Percentiles rank a stretch among this genome's conserved stretches.
Evolutionary conservation across 2,797 vertebrate genomes (phyloP).

Genomic region (Enteromius paludinosus): DNA sequence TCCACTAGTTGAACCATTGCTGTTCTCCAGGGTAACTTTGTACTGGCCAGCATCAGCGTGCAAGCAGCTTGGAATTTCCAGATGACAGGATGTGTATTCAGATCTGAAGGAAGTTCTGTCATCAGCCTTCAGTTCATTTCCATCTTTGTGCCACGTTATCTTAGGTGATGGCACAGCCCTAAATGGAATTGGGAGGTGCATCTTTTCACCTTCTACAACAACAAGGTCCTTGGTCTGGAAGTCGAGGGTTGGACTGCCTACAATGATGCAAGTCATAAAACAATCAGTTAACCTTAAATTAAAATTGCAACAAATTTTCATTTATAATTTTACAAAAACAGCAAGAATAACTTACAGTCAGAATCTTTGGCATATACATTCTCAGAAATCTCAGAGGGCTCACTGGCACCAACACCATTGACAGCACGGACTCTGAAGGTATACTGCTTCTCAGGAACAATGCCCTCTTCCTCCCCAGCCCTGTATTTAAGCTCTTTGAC

Average conservation of each 20-base stretch:
- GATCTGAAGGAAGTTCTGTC: slow-evolving; percentile 88
- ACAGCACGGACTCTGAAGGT: slow-evolving; percentile 93
- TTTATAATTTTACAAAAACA: not conserved
- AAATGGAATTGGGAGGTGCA: slow-evolving; percentile 91
- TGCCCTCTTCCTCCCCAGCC: slow-evolving; percentile 84
- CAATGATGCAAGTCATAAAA: slow-evolving; percentile 29
- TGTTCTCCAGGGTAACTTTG: slow-evolving; percentile 94
- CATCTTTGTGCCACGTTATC: slow-evolving; percentile 95
- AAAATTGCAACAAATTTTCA: slow-evolving; percentile 7
- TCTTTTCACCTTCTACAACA: slow-evolving; percentile 93
- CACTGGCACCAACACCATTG: slow-evolving; percentile 90
- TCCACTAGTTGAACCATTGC: slow-evolving; percentile 88
- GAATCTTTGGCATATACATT: slow-evolving; percentile 94
- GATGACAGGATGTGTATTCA: slow-evolving; percentile 86
- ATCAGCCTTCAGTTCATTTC: slow-evolving; percentile 90
- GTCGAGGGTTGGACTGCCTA: slow-evolving; percentile 92
- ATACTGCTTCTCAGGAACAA: slow-evolving; percentile 94
- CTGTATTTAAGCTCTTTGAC: slow-evolving; percentile 94
- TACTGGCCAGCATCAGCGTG: slow-evolving; percentile 92
- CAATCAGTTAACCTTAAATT: not conserved
- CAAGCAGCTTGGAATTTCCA: slow-evolving; percentile 88
- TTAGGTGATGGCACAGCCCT: slow-evolving; percentile 90
- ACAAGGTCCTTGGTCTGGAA: slow-evolving; percentile 90
- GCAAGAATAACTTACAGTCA: slow-evolving; percentile 83
- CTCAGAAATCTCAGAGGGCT: slow-evolving; percentile 97